Evolutionary conservation across 1,140 invertebrate species (phyloP), one percentile per base, ranked within the genome.

Genomic region (Bombyx mandarina): DNA sequence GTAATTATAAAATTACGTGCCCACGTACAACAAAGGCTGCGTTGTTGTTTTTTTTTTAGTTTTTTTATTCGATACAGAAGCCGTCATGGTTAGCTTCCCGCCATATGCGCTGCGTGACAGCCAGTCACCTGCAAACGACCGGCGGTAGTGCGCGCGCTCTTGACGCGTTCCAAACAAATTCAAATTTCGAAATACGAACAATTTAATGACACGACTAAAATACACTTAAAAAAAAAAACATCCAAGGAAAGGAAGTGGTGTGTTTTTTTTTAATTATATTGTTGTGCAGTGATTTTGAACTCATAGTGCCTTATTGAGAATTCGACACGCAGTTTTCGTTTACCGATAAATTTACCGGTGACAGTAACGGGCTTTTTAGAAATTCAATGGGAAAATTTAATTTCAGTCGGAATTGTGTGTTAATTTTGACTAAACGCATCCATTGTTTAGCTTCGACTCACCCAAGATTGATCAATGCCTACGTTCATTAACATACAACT

Each of bases 121-220:
- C 71, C 81, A 86, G 82, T 86, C 82, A 82, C 81, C 82, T 86
- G 82, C 71, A 65, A 74, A 73, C 71, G 57, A 58, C 71, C 79
- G 79, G 66, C 61, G 59, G 55, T 58, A 52, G 59, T 76, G 79
- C 79, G 67, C 82, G 82, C 82, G 77, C 75, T 35, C 26, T 61
- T 52, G 43, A 54, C 60, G 57, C 65, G 46, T 50, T 47, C 52
- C 57, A 46, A 63, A 55, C 56, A 71, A 56, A 59, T 46, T 54
- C 53, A 47, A 54, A 60, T 65, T 65, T 69, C 45, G 45, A 62
- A 79, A 46, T 54, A 59, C 55, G 56, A 67, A 67, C 69, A 70
- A 79, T 73, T 56, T 71, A 54, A 45, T 45, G 26, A 45, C 10
- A 26, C 18, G 9, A 8, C 60, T 55, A 44, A 55, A 62, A 66